These are phyloP conservation scores for Callinectes sapidus DNA, from an alignment of 2,888 invertebrate species.

Conservation along the genomic window DNA sequence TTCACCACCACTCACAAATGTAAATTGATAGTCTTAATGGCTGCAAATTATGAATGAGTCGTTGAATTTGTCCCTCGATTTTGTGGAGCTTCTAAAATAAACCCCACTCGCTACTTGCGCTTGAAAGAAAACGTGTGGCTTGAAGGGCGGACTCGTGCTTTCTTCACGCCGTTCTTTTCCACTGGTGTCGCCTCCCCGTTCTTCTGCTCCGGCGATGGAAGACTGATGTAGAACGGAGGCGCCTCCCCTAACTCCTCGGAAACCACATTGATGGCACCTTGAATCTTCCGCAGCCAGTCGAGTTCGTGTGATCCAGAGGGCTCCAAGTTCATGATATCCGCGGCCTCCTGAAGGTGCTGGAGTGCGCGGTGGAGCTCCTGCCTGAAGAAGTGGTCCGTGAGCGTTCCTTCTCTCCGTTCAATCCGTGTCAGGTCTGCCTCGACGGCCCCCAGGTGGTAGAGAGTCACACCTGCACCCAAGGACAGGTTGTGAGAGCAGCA, in stretches of 20 bases:
- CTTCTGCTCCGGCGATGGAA: not conserved
- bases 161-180: not conserved
- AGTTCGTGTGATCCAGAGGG: slow-evolving; percentile 54
- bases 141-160: not conserved
- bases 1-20: not conserved
- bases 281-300: slow-evolving; percentile 51
- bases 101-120: not conserved
- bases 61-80: not conserved
- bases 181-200: not conserved
- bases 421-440: slow-evolving; percentile 40
- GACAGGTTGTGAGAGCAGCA: not conserved
- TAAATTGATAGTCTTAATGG: not conserved
- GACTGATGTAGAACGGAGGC: not conserved
- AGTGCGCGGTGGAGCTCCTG: slow-evolving; percentile 47
- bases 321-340: slow-evolving; percentile 55
- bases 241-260: slow-evolving; percentile 16
- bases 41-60: not conserved
- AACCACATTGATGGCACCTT: not conserved
- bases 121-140: not conserved
- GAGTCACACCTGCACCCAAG: slow-evolving; percentile 31
- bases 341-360: slow-evolving; percentile 46
- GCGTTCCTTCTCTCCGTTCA: slow-evolving; percentile 30
- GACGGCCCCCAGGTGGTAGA: slow-evolving; percentile 57
- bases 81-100: not conserved
- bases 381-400: slow-evolving; percentile 58